Evolutionary conservation across 2,113 vertebrate genomes (phyloP).

Genomic region (Ariopsis seemanni): DNA sequence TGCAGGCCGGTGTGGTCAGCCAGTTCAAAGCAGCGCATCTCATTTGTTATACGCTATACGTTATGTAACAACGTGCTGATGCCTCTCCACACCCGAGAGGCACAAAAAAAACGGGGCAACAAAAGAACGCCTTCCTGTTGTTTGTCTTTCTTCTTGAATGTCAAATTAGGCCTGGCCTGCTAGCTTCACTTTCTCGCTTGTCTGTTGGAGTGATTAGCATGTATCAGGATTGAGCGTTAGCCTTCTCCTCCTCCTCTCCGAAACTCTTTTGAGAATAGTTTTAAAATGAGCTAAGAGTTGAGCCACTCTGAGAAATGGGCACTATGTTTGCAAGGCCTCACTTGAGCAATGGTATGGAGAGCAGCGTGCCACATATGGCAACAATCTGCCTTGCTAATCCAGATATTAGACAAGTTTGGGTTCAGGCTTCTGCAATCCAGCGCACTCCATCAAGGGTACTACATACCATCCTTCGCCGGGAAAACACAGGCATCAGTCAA

Average conservation of each 20-base stretch:
- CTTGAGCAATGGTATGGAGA: constrained; percentile 49
- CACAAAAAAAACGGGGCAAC: constrained; percentile 33
- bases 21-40: constrained; percentile 75
- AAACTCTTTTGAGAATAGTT: constrained; percentile 1
- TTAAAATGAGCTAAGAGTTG: neutral
- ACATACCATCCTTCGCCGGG: constrained; percentile 50
- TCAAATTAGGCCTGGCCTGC: constrained; percentile 48
- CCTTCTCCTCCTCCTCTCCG: neutral
- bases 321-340: neutral
- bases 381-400: constrained; percentile 76
- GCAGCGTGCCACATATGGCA: constrained; percentile 76
- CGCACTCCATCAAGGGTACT: constrained; percentile 65
- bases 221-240: constrained; percentile 41
- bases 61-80: constrained; percentile 71
- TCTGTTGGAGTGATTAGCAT: constrained; percentile 62
- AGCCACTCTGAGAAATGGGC: neutral
- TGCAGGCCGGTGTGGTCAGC: constrained; percentile 77
- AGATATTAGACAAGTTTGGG: constrained; percentile 70
- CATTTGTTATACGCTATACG: constrained; percentile 76
- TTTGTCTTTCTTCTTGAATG: constrained; percentile 43
- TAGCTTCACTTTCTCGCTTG: constrained; percentile 54
- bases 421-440: constrained; percentile 66
- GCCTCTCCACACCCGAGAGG: constrained; percentile 63
- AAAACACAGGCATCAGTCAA: constrained; percentile 38
- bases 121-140: constrained; percentile 59